These are phyloP conservation scores for Pyxicephalus adspersus DNA, from an alignment of 2,113 vertebrate genomes.

Conservation along the genomic window DNA sequence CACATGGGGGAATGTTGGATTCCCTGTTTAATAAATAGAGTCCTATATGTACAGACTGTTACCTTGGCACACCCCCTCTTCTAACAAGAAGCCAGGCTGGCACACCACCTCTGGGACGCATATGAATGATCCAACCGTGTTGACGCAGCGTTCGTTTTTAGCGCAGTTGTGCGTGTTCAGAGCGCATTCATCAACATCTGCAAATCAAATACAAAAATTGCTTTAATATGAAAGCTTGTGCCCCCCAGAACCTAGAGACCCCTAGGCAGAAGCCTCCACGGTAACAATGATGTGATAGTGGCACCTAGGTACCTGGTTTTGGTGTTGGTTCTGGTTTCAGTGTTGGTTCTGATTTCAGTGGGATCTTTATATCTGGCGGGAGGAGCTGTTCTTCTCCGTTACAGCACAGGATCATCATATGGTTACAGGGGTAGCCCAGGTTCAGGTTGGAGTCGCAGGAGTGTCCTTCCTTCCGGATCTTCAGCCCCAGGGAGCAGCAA, in stretches of 20 bases:
- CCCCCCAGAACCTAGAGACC: too few relatives aligned
- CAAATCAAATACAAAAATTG: background rate
- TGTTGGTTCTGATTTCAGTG: slow-evolving; percentile 72
- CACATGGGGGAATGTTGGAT: too few relatives aligned
- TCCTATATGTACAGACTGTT: slow-evolving; percentile 56
- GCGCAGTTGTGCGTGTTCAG: slow-evolving; percentile 81
- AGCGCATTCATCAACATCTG: slow-evolving; percentile 89
- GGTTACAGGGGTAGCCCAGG: slow-evolving; percentile 86
- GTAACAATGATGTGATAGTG: background rate
- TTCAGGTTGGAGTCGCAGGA: slow-evolving; percentile 78
- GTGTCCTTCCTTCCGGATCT: slow-evolving; percentile 70
- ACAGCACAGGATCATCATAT: slow-evolving; percentile 89
- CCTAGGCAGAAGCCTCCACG: too few relatives aligned
- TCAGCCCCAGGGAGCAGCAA: slow-evolving; percentile 87
- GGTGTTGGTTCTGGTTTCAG: slow-evolving; percentile 71
- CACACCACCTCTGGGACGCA: slow-evolving; percentile 82
- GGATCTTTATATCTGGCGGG: slow-evolving; percentile 71
- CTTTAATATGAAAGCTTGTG: too few relatives aligned
- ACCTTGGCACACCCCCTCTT: slow-evolving; percentile 83
- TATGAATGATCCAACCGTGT: slow-evolving; percentile 84
- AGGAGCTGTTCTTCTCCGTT: slow-evolving; percentile 74
- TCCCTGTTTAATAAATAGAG: too few relatives aligned
- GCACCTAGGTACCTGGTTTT: slow-evolving; percentile 65
- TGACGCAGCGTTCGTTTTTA: slow-evolving; percentile 80
- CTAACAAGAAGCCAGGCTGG: slow-evolving; percentile 76